Evolutionary conservation across 2,113 vertebrate genomes (phyloP), one percentile per base, ranked within the genome.

Genomic region (Megaleporinus macrocephalus): DNA sequence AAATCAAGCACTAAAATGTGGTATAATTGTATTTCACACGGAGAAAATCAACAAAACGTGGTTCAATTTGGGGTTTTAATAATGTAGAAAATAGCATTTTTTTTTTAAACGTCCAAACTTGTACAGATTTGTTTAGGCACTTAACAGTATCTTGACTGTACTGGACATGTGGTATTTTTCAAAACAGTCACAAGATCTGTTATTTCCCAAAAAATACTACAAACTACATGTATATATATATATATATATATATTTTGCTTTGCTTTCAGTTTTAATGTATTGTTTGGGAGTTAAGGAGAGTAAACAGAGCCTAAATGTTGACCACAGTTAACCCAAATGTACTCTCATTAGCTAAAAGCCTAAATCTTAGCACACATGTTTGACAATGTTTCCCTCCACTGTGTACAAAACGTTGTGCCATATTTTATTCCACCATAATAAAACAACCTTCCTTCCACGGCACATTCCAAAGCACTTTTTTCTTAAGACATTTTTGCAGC

Each of bases 351-450:
- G 24, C 20, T 7, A 26, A 13, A 47, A 20, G 13, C 5, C 0
- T 27, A 26, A 24, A 49, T 11, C 66, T 24, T 22, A 49, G 69
- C 41, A 13, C 0, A 97, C 97, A 0, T 96, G 98, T 72, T 98
- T 55, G 24, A 61, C 14, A 22, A 16, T 27, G 27, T 98, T 57
- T 97, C 98, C 11, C 20, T 24, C 24, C 13, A 16, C 18, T 26
- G 22, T 29, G 51, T 65, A 27, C 76, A 78, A 24, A 66, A 53
- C 44, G 12, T 36, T 22, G 7, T 55, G 63, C 66, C 76, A 78
- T 57, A 33, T 36, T 22, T 51, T 33, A 68, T 78, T 41, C 36
- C 9, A 4, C 20, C 24, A 61, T 26, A 61, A 11, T 1, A 61
- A 24, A 61, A 61, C n/a, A 36, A 41, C 20, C 66, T 69, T 36